Evolutionary conservation across 2,888 invertebrate genomes (phyloP), one percentile per base, ranked within the genome.

Genomic region (Coenonympha glycerion): DNA sequence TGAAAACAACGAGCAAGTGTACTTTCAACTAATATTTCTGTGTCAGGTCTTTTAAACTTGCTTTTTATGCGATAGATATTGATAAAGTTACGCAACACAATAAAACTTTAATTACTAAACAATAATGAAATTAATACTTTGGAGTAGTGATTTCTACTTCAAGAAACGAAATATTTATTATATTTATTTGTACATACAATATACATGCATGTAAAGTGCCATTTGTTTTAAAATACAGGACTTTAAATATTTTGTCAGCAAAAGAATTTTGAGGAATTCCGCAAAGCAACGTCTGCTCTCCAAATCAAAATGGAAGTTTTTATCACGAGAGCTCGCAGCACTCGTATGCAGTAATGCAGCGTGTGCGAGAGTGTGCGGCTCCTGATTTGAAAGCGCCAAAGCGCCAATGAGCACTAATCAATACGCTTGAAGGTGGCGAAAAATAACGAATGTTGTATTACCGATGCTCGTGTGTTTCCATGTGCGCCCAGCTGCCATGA

Each of bases 361-460:
- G 39, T 1, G 21, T 11, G 41, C 11, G 6, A 15, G n/a, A 42
- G 21, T 33, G 26, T 31, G 40, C 40, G 49, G 56, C 54, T 56
- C 56, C 57, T 59, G 57, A 55, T 37, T 48, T 33, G 57, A 52
- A 56, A 26, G 28, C 41, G 41, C 19, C 52, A 47, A 52, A 49
- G 60, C 66, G 59, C 62, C 78, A 83, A 82, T 83, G 77, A 83
- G 81, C 68, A 68, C 83, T 85, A 83, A 85, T 85, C 85, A 85
- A 85, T 85, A 85, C 79, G 66, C 55, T 24, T 58, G 68, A 71
- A 80, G 81, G 81, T 79, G 84, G 81, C 78, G 83, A 83, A 85
- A 85, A 85, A 85, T 84, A 84, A 85, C 84, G 81, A 81, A 79
- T 79, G 79, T 78, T 79, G 79, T 79, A 77, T 80, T 83, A 79